Conservation (phyloP, 2,113 vertebrate species). For the Aspiorhynchus laticeps region DNA sequence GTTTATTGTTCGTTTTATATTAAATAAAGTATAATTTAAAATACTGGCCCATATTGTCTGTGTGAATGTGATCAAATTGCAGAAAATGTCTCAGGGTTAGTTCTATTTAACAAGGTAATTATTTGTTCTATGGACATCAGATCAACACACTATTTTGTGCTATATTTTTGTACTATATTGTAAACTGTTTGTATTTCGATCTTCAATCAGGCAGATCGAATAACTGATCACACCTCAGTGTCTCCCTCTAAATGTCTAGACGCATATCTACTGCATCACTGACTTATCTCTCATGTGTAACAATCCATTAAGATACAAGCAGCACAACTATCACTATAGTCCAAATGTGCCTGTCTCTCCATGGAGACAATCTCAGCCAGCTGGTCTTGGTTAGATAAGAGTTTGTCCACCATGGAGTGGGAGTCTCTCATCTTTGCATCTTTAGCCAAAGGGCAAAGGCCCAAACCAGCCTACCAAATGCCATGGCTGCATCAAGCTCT, state of each 20-base stretch:
- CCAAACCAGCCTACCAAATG: constrained; percentile 15
- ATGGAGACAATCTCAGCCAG: constrained; percentile 35
- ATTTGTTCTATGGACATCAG: background rate
- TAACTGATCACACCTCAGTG: constrained; percentile 22
- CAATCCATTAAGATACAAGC: constrained; percentile 30
- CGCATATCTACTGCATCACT: background rate
- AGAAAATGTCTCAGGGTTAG: background rate
- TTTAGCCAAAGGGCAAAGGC: constrained; percentile 41
- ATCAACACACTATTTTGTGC: background rate
- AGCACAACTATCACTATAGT: background rate
- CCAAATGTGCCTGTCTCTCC: constrained; percentile 43
- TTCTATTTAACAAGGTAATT: background rate
- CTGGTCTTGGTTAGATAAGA: constrained; percentile 50
- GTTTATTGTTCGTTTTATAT: constrained; percentile 82
- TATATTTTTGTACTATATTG: background rate
- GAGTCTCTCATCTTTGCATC: constrained; percentile 39
- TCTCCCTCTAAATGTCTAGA: constrained; percentile 38
- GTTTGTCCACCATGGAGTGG: constrained; percentile 30
- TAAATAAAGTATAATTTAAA: constrained; percentile 85
- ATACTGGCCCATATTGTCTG: constrained; percentile 38
- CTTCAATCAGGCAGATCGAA: background rate
- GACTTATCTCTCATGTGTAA: constrained; percentile 55
- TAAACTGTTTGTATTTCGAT: constrained; percentile 1
- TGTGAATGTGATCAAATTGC: background rate
- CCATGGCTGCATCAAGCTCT: constrained; percentile 11